phyloP scores from a whole-genome alignment of 1,140 invertebrate genomes.

The Eubasilissa regina region DNA sequence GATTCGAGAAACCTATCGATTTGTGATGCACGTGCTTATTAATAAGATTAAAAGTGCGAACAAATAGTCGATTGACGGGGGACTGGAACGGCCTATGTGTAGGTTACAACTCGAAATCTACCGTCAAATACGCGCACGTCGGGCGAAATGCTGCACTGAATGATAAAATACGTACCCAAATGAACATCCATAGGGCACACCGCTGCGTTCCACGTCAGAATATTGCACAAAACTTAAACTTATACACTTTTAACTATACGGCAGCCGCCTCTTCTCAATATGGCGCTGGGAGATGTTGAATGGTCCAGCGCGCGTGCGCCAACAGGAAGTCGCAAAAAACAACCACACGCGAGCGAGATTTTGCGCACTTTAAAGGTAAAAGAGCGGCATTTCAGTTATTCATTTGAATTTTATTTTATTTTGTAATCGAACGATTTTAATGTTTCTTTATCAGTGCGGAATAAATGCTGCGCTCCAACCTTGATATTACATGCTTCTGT shows the following conservation, averaged over 20 bases:
- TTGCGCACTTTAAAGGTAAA: conserved; percentile 52
- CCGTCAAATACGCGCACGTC: conserved; percentile 61
- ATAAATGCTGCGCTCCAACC: not conserved
- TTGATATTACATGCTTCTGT: not conserved
- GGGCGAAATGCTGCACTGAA: conserved; percentile 63
- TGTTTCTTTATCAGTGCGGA: not conserved
- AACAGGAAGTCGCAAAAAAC: conserved; percentile 63
- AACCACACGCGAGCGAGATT: conserved; percentile 53
- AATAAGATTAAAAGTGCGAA: conserved; percentile 73
- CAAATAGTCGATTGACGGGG: conserved; percentile 72
- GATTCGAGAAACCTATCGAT: conserved; percentile 73
- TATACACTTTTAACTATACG: conserved; percentile 71
- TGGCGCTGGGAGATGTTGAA: conserved; percentile 73
- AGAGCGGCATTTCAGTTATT: conserved; percentile 45
- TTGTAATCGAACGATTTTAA: not conserved
- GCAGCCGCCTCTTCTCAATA: conserved; percentile 73
- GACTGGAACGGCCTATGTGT: conserved; percentile 73
- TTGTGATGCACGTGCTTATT: conserved; percentile 71
- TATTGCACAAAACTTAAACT: conserved; percentile 72
- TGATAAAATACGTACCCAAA: conserved; percentile 71
- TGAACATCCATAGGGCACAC: conserved; percentile 73
- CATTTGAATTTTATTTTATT: conserved; percentile 42
- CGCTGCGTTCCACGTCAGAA: conserved; percentile 71
- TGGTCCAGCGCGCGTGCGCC: conserved; percentile 72
- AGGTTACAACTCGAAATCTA: conserved; percentile 70